Evolutionary conservation across 2,888 invertebrate species (phyloP), one percentile per base, ranked within the genome.

Genomic region (Drosophila pegasa): DNA sequence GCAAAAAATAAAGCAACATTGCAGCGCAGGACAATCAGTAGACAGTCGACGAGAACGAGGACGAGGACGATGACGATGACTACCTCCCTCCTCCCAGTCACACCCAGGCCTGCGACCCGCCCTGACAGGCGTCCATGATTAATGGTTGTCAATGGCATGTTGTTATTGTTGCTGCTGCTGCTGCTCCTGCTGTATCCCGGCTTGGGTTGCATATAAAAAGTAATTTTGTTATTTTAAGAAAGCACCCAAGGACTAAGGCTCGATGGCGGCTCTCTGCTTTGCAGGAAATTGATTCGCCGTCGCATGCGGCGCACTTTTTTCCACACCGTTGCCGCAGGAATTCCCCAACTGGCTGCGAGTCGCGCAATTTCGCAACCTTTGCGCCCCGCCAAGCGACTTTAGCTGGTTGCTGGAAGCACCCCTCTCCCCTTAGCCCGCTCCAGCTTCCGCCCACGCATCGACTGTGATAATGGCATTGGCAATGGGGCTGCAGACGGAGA

Each of bases 111-210:
- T 45, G 70, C 48, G 73, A 72, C 63, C 80, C 77, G 83, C 83
- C 87, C 81, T 92, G 92, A 92, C 92, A 92, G 92, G 89, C 89
- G 84, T 80, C 90, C 91, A 92, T 92, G 92, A 92, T 92, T 92
- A 92, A 92, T 92, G 92, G 92, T 91, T 92, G 92, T 92, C 92
- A 92, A 90, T 91, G 90, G 84, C 86, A 82, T 75, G 69, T 77
- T 72, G 71, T 82, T 87, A 54, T 64, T 78, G 67, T 70, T 64
- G 48, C 43, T 61, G 61, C 45, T 48, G 33, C 10, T 47, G 58
- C 37, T 59, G 18, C 25, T 55, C 61, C 54, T 45, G 74, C 60
- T 61, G 43, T 48, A 47, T 54, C 57, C 71, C 59, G 71, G 50
- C 55, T 63, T 55, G 68, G 57, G 55, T 54, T 88, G 89, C 89